Percentiles rank a stretch among this genome's conserved stretches.
These are phyloP conservation scores for Patella depressa DNA, from an alignment of 2,888 invertebrate genomes.

Conservation along the genomic window DNA sequence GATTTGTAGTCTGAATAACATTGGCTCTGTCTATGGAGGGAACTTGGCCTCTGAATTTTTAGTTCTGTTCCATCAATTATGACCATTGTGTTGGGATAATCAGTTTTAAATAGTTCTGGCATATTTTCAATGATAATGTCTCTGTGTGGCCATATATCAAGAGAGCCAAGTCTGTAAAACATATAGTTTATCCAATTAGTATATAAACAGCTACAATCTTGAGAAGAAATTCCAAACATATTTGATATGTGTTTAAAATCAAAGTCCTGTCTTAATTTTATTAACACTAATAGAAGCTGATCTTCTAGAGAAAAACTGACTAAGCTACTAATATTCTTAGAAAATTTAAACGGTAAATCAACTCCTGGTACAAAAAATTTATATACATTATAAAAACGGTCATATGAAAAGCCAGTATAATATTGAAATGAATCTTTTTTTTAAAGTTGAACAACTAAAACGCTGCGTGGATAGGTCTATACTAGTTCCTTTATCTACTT, in stretches of 20 bases:
- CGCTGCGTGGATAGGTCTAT: background rate
- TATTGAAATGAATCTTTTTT: background rate
- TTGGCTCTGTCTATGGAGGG: slow-evolving; percentile 11
- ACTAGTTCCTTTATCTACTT: background rate
- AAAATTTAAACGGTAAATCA: background rate
- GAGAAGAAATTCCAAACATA: background rate
- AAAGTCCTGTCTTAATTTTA: background rate
- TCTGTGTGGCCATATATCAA: background rate
- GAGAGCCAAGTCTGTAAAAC: background rate
- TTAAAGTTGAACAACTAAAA: background rate
- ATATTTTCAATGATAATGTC: background rate
- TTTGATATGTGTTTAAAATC: background rate
- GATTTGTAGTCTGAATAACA: slow-evolving; percentile 33
- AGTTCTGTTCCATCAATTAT: slow-evolving; percentile 17
- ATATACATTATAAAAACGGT: background rate
- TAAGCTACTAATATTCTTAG: background rate
- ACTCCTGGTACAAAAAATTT: background rate
- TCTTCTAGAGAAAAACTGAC: background rate
- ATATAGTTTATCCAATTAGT: background rate
- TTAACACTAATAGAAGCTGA: background rate
- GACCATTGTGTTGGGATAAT: slow-evolving; percentile 4
- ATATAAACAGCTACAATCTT: background rate
- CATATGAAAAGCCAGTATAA: background rate
- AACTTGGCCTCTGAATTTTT: slow-evolving; percentile 12
- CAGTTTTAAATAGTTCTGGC: background rate